phyloP scores from a whole-genome alignment of 1,140 invertebrate genomes.

The Marisa cornuarietis region DNA sequence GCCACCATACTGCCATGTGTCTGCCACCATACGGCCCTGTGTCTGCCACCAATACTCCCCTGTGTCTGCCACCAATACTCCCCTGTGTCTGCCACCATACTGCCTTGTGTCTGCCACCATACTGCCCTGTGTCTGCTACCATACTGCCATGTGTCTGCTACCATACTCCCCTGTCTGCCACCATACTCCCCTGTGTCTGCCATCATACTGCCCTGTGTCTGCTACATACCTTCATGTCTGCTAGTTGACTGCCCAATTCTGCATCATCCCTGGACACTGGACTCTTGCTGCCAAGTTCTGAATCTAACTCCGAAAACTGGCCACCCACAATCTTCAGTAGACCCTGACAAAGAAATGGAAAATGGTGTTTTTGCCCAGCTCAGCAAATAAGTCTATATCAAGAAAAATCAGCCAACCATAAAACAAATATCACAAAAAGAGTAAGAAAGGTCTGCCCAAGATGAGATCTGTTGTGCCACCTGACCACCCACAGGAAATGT shows the following conservation, averaged over 20 bases:
- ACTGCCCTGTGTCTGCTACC: background rate
- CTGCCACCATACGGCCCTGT: background rate
- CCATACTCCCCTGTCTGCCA: no score
- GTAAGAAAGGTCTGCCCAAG: no score
- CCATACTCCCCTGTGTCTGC: background rate
- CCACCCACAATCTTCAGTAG: slow-evolving; percentile 40
- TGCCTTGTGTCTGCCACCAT: slow-evolving; percentile 75
- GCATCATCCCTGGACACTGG: slow-evolving; percentile 87
- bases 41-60: no score
- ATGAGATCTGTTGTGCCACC: no score
- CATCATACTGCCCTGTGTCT: background rate
- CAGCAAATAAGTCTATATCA: background rate
- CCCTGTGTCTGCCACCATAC: slow-evolving; percentile 25
- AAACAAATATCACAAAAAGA: no score
- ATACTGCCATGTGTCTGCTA: slow-evolving; percentile 78
- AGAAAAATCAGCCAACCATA: no score
- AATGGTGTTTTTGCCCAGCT: background rate
- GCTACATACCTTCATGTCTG: slow-evolving; percentile 73
- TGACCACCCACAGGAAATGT: no score
- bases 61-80: no score
- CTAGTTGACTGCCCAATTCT: slow-evolving; percentile 83
- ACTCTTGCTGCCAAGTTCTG: slow-evolving; percentile 84
- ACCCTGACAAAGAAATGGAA: slow-evolving; percentile 30
- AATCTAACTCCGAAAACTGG: slow-evolving; percentile 81
- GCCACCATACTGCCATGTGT: no score